Evolutionary conservation across 1,140 invertebrate genomes (phyloP), one percentile per base, ranked within the genome.

Genomic region (Limonius californicus): DNA sequence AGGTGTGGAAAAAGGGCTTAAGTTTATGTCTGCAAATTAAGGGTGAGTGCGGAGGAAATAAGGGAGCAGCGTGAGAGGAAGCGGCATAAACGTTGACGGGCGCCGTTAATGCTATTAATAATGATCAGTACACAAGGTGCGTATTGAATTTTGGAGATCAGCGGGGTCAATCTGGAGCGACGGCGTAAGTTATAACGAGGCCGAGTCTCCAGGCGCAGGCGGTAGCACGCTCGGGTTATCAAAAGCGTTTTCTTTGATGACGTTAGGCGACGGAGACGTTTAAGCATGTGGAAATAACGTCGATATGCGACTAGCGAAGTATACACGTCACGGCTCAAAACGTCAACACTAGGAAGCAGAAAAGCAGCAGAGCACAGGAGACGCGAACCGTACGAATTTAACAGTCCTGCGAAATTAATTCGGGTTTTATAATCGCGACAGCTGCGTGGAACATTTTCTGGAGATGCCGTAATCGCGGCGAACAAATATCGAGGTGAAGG

Each of bases 231-330:
- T 69, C 53, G 55, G 67, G 61, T 69, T 69, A 67, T 69, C 67
- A 69, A 69, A 69, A 57, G 65, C 64, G 62, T 55, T 55, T 64
- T 60, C 65, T 69, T 69, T 69, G 57, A 63, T 61, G 62, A 60
- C 53, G 60, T 63, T 60, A 53, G 54, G 55, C 66, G 64, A 65
- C 55, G 57, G 55, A 62, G 57, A 63, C 57, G 45, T 63, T 50
- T 68, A 68, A 68, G 64, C 64, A 66, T 61, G 67, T 63, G 64
- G 67, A 68, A 68, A 65, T 68, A 68, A 68, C 64, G 59, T 59
- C 60, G 64, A 54, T 55, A 63, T 54, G 57, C 62, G 64, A 59
- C 50, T 58, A 50, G 14, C 54, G 59, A 61, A 56, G 43, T 53
- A 56, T 56, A 30, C 43, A 43, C 23, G 53, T 53, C 19, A 54